These are phyloP conservation scores for Nerophis lumbriciformis DNA, from an alignment of 2,113 vertebrate species.

Conservation along the genomic window DNA sequence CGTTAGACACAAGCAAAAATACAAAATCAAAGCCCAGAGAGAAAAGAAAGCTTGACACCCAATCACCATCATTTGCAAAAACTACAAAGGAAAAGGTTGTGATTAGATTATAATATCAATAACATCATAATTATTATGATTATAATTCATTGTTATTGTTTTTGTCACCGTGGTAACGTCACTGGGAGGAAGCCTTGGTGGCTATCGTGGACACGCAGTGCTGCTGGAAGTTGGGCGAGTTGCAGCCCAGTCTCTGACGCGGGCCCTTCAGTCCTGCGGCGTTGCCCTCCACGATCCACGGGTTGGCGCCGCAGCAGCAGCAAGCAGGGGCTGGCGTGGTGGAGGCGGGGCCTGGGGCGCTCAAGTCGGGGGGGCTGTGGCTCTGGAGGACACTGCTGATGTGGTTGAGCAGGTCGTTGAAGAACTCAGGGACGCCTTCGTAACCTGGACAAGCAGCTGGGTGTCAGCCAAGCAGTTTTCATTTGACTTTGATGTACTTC, in stretches of 20 bases:
- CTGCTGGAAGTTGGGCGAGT: constrained; percentile 92
- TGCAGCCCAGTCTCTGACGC: constrained; percentile 95
- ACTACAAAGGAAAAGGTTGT: constrained; percentile 62
- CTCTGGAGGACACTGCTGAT: constrained; percentile 86
- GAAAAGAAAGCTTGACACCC: constrained; percentile 48
- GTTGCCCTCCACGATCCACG: constrained; percentile 82
- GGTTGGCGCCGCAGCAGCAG: constrained; percentile 24
- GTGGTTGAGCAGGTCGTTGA: constrained; percentile 92
- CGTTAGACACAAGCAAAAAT: constrained; percentile 57
- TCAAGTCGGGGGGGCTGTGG: constrained; percentile 69
- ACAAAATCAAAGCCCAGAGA: constrained; percentile 56
- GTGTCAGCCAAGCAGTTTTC: not conserved
- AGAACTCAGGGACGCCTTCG: constrained; percentile 93
- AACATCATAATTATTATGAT: constrained; percentile 70
- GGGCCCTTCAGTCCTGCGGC: constrained; percentile 74
- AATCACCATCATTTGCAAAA: constrained; percentile 65
- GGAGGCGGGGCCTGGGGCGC: constrained; percentile 54
- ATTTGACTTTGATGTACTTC: too few relatives aligned
- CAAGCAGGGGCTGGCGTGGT: constrained; percentile 62
- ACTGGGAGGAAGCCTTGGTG: constrained; percentile 97
- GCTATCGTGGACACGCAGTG: constrained; percentile 92
- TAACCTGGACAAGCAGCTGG: constrained; percentile 74
- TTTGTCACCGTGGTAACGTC: constrained; percentile 67
- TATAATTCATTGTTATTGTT: constrained; percentile 65
- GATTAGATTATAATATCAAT: constrained; percentile 72